Evolutionary conservation across 2,888 invertebrate genomes (phyloP), one percentile per base, ranked within the genome.

Genomic region (Caenorhabditis imperialis): DNA sequence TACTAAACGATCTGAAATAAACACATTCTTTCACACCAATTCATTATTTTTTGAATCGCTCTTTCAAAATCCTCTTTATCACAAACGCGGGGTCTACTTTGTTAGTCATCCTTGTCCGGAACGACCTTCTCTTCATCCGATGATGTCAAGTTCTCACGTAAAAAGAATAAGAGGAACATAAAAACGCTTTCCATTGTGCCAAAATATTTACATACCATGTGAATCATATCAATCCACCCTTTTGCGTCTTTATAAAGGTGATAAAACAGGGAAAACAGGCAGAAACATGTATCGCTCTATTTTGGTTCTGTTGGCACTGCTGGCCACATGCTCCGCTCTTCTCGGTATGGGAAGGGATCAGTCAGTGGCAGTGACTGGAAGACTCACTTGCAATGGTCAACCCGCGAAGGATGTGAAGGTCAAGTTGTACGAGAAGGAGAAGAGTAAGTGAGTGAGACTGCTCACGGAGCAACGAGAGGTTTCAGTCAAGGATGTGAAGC

Each of bases 341-440:
- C 25, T 77, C 14, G 77, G 77, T 16, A 44, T 77, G 10, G 77
- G 77, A 27, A 55, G 74, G 20, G 67, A 65, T 25, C 78, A 78
- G 40, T 78, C 78, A 2, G 73, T 75, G 12, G 69, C 63, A 14
- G 78, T 75, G 6, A 65, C 63, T 25, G 78, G 75, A 27, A 30
- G 61, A 12, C 60, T 78, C 1, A 69, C 67, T n/a, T 78, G 78
- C 40, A 75, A 75, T 48, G 78, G 78, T 42, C 12, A 27, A 14
- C 73, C 72, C 8, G 78, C 78, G 18, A 37, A 57, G n/a, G 51
- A 61, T 47, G 58, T 75, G 16, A 78, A 78, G 57, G 50, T 78
- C 35, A 76, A 73, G 44, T 45, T 75, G 37, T 75, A 75, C 25
- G 78, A 76, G 47, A 76, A 73, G 51, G 75, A 78, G 45, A 67